A percentile compares a stretch with the other conserved stretches of the same genome.
These are phyloP conservation scores for Drosophila navojoa DNA, from an alignment of 1,140 invertebrate genomes.

Conservation along the genomic window DNA sequence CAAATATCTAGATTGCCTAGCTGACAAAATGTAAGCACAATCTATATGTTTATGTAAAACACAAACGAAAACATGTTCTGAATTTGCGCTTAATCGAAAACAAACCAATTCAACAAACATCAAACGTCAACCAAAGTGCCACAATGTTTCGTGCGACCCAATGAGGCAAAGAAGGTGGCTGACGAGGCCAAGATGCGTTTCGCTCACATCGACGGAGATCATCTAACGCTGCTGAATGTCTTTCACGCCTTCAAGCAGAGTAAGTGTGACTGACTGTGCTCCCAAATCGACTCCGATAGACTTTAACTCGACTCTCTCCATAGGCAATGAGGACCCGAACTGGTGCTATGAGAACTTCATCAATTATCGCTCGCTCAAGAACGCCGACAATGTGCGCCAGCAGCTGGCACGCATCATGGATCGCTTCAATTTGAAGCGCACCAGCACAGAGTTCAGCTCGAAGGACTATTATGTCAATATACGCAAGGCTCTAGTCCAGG, in stretches of 20 bases:
- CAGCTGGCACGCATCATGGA: conserved; percentile 89
- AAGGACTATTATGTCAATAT: conserved; percentile 99
- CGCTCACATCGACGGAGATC: conserved; percentile 99
- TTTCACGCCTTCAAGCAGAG: conserved; percentile 99
- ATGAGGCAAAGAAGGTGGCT: conserved; percentile 99
- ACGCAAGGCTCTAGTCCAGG: conserved; percentile 97
- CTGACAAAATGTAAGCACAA: conserved; percentile 73
- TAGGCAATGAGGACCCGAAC: conserved; percentile 87
- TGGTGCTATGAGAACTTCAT: conserved; percentile 99
- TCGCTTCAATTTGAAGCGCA: conserved; percentile 95
- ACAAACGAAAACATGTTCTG: conserved; percentile 44
- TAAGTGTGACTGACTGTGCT: conserved; percentile 86
- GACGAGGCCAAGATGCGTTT: conserved; percentile 99
- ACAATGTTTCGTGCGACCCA: conserved; percentile 99
- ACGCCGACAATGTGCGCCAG: conserved; percentile 88
- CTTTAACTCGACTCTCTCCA: neutral
- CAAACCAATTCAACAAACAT: conserved; percentile 71
- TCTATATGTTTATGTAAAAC: conserved; percentile 65
- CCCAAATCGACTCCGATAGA: neutral
- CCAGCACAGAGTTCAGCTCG: conserved; percentile 99
- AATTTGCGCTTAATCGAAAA: conserved; percentile 72
- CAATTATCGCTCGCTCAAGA: conserved; percentile 99
- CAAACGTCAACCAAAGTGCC: conserved; percentile 90
- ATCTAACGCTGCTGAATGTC: conserved; percentile 98
- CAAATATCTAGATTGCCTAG: conserved; percentile 75